Evolutionary conservation across 2,113 vertebrate species (phyloP), one percentile per base, ranked within the genome.

Genomic region (Glareola pratincola): DNA sequence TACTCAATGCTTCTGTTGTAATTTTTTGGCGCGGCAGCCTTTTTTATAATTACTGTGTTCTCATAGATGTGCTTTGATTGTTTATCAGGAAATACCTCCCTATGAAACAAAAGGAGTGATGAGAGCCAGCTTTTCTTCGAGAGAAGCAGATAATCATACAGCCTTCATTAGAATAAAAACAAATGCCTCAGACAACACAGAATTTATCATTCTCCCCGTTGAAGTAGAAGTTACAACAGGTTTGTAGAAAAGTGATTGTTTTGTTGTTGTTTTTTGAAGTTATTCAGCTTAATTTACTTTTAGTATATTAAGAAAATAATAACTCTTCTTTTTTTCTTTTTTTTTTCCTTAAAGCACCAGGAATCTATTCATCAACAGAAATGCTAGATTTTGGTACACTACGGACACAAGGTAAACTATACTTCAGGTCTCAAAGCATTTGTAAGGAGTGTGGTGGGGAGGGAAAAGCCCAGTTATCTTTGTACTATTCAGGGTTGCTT

Each of bases 71-170:
- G 12, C 59, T 95, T 39, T 94, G 67, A 63, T 96, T 97, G 36
- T 94, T 92, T 92, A 92, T 79, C 95, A 99, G 99, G 99, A 99
- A 98, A 99, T 99, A 60, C 99, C 99, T 91, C 99, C 99, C 3
- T 99, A 99, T 90, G 99, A 99, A 98, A 99, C 99, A 34, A 99
- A 99, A 97, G 99, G 99, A 92, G 99, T 99, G 90, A 99, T 99
- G 99, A 99, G 99, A 98, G 99, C 99, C 96, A 99, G 99, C 92
- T 99, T 99, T 98, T 99, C 99, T 4, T 99, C 99, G 16, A 98
- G 99, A 98, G 99, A 99, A 92, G 99, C 98, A 48, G 99, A 99
- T 98, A 99, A 99, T 98, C 99, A 99, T 96, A 99, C 99, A 32
- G 99, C 99, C 88, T 99, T 99, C 96, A 99, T 99, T 94, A 98